Evolutionary conservation across 1,140 invertebrate species (phyloP).

Genomic region (Lasioglossum baleicum): DNA sequence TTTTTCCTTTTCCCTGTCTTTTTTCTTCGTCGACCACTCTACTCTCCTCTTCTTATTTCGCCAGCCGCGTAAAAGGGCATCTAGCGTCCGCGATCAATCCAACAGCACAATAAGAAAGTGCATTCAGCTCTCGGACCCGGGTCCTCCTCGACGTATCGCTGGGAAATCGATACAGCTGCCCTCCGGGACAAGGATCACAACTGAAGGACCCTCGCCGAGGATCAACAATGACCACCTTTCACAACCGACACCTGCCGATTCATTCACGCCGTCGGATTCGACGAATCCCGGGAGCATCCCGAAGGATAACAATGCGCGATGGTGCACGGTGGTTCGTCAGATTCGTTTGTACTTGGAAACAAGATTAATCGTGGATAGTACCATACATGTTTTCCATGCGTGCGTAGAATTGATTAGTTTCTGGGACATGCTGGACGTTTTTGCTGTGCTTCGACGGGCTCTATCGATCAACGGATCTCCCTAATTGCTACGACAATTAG

Average conservation of each 20-base stretch:
- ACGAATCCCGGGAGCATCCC: not conserved
- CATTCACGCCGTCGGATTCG: not conserved
- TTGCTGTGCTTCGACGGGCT: not conserved
- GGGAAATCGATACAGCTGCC: constrained; percentile 31
- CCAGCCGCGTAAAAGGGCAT: constrained; percentile 1
- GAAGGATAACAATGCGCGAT: not conserved
- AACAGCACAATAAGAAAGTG: not conserved
- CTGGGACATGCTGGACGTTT: not conserved
- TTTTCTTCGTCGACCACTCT: not conserved
- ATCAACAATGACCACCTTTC: not conserved
- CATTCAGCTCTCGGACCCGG: constrained; percentile 5
- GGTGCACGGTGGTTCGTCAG: too few species aligned
- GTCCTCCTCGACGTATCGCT: too few species aligned
- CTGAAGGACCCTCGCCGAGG: not conserved
- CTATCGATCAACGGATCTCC: not conserved
- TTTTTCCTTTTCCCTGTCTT: constrained; percentile 32
- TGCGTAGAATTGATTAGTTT: not conserved
- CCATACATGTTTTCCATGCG: too few species aligned
- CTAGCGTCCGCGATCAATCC: constrained; percentile 15
- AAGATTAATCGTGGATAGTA: too few species aligned
- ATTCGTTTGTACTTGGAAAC: too few species aligned
- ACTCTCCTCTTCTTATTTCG: not conserved
- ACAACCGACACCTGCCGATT: not conserved
- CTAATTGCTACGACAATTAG: not conserved
- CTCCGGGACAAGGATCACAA: constrained; percentile 10